Percentiles rank a stretch among this genome's conserved stretches.
Evolutionary conservation across 2,888 invertebrate genomes (phyloP).

Genomic region (Bellardia pandia): DNA sequence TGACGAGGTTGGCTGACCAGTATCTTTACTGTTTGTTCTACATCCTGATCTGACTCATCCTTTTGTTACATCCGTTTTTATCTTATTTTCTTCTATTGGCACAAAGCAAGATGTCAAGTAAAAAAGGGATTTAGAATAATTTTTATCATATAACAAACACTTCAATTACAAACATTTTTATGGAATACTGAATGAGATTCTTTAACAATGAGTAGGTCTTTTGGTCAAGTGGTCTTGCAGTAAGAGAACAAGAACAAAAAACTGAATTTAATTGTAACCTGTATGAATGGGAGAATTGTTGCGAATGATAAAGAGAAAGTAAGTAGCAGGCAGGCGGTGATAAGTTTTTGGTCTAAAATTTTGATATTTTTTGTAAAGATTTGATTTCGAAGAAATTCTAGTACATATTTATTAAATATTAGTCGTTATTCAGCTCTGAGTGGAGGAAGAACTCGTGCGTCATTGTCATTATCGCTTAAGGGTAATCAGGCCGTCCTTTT

Average conservation of each 20-base stretch:
- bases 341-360: neutral
- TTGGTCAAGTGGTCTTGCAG: slow-evolving; percentile 51
- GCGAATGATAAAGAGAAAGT: neutral
- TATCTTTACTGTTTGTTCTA: neutral
- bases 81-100: neutral
- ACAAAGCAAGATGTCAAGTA: neutral
- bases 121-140: slow-evolving; percentile 31
- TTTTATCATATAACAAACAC: slow-evolving; percentile 60
- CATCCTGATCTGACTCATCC: neutral
- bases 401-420: no score
- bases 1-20: slow-evolving; percentile 16
- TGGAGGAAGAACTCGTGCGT: no score
- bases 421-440: no score
- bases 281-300: slow-evolving; percentile 27
- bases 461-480: no score
- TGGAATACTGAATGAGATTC: slow-evolving; percentile 37
- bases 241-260: slow-evolving; percentile 36
- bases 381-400: no score
- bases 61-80: neutral
- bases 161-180: slow-evolving; percentile 41
- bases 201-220: slow-evolving; percentile 56
- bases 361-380: no score
- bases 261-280: slow-evolving; percentile 57
- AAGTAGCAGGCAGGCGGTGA: neutral
- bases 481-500: no score